Base-by-base conservation (phyloP, 1,140 invertebrate genomes). In the Neotoxoptera formosana region DNA sequence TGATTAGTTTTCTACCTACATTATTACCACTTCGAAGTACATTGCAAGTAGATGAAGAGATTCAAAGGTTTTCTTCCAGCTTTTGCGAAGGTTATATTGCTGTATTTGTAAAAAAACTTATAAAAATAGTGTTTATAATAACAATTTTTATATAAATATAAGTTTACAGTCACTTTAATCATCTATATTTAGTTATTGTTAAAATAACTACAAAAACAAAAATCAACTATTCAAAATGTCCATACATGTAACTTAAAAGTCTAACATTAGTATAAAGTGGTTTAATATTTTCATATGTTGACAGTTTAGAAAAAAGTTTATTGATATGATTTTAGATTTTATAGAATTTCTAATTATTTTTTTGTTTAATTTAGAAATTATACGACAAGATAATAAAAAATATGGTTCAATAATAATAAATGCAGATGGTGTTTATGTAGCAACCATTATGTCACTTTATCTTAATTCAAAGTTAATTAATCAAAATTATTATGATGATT, bases 391-490 rank as follows among this genome's bases (percentile, higher is more conserved):
- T 7, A 60, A 95, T 60, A 96, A 94, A 95, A 91, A 76, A 51
- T 56, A 94, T 96, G 84, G 96, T 88, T 95, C 97, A 7, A 98
- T 97, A 45, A 98, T 99, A 86, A 97, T 99, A 95, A 99, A 99
- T 95, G 98, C 98, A 41, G 98, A 99, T 96, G 98, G 98, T 89
- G 98, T 99, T 89, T 99, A 99, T 95, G 95, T 99, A 91, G 97
- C 98, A 2, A 98, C 98, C 1, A 98, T 98, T 95, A 97, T 97
- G 6, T 97, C 97, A 3, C 95, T 99, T 36, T 95, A 98, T 60
- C 95, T 99, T 0, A 98, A 98, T 95, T 95, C 99, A 30, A 98
- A 98, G 95, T 96, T 99, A 9, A 97, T 97, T 84, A 96, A 96
- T 94, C 96, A 96, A 81, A 97, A 97, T 91, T 98, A 98, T 95